Conservation (phyloP, 2,797 vertebrate genomes). For the Pangasius krempfi region DNA sequence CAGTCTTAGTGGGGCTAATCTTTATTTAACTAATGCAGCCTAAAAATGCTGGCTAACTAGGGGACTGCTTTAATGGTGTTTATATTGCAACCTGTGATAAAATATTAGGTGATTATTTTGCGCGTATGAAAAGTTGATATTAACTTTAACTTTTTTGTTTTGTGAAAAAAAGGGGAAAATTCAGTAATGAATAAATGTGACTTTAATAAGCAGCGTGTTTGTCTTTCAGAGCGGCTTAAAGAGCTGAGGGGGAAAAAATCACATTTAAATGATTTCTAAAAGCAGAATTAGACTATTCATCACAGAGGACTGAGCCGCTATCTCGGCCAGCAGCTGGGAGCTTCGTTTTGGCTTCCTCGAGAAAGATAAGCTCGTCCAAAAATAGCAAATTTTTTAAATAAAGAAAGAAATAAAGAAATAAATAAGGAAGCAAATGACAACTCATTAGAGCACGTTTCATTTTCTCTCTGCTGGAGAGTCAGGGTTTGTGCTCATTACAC, state of each 20-base stretch:
- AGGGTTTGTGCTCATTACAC: slow-evolving; percentile 26
- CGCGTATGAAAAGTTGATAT: slow-evolving; percentile 3
- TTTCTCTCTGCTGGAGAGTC: slow-evolving; percentile 23
- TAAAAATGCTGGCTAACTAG: not conserved
- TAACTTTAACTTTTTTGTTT: not conserved
- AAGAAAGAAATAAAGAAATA: not conserved
- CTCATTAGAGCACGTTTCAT: slow-evolving; percentile 22
- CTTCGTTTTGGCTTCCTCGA: slow-evolving; percentile 5
- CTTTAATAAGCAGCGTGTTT: slow-evolving; percentile 12
- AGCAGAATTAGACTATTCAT: slow-evolving; percentile 35
- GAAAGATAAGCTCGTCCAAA: slow-evolving; percentile 26
- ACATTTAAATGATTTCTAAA: slow-evolving; percentile 26
- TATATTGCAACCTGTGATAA: not conserved
- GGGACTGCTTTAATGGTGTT: not conserved
- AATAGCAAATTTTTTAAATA: slow-evolving; percentile 8
- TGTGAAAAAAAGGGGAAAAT: not conserved
- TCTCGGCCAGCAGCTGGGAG: slow-evolving; percentile 19
- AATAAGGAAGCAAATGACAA: slow-evolving; percentile 16
- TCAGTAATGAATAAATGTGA: not conserved
- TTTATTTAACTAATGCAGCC: slow-evolving; percentile 1
- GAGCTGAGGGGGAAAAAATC: not conserved
- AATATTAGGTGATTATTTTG: slow-evolving; percentile 5
- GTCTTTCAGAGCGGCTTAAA: not conserved
- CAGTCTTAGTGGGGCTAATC: not conserved
- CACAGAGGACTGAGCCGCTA: slow-evolving; percentile 15